These are phyloP conservation scores for Thalassoma bifasciatum DNA, from an alignment of 2,113 vertebrate genomes.

Conservation along the genomic window DNA sequence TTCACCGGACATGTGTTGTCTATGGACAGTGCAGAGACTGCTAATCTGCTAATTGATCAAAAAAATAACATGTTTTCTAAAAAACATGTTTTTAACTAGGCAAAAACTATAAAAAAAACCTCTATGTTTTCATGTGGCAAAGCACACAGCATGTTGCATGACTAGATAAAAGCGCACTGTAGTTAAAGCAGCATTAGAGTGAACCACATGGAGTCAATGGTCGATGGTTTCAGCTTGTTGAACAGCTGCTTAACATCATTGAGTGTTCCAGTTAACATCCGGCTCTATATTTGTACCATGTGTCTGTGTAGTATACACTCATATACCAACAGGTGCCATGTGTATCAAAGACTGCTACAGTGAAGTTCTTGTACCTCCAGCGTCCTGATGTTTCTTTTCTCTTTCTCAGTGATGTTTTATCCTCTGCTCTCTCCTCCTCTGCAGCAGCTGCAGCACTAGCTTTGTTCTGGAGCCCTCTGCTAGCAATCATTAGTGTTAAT, in stretches of 20 bases:
- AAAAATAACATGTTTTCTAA: too few relatives aligned
- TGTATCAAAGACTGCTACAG: neutral
- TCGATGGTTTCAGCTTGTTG: neutral
- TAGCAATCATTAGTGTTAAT: constrained; percentile 54
- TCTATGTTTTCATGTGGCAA: too few relatives aligned
- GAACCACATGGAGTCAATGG: neutral
- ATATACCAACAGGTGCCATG: neutral
- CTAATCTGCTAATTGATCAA: too few relatives aligned
- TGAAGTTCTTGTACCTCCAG: neutral
- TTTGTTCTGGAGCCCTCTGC: constrained; percentile 19
- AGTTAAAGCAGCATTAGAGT: neutral
- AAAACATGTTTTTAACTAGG: too few relatives aligned
- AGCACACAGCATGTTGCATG: neutral
- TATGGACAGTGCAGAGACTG: too few relatives aligned
- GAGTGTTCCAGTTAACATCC: neutral
- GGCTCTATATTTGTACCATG: neutral
- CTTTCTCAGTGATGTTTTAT: constrained; percentile 5
- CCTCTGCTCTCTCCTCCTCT: neutral
- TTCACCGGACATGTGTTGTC: too few relatives aligned
- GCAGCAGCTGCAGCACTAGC: constrained; percentile 32
- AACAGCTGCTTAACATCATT: neutral
- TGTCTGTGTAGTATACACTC: neutral
- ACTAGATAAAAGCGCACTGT: neutral
- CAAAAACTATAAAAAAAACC: too few relatives aligned
- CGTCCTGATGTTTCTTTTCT: neutral